Base-by-base conservation (phyloP, 2,797 vertebrate genomes). In the Parambassis ranga region DNA sequence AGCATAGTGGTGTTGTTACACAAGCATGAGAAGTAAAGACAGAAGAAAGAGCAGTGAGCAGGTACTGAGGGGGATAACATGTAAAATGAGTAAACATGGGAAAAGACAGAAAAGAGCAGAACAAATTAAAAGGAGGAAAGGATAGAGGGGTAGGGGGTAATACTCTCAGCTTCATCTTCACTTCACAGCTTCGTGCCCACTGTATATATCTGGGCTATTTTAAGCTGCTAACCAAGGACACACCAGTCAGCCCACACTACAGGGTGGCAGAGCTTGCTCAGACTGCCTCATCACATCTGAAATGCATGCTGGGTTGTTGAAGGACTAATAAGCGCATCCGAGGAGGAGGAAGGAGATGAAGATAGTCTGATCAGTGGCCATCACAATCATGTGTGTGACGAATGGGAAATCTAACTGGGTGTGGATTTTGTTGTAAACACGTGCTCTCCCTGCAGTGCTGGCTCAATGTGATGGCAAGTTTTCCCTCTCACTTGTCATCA, bases 301-400 rank as follows among this genome's bases (percentile, higher is more conserved):
- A 81, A 82, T 75, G 66, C 82, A 81, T 62, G 81, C 81, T 79
- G 83, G 74, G 75, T 67, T 67, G 69, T n/a, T 51, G 79, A 82
- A 79, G 60, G 32, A 71, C 77, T 85, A 84, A 84, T 61, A 69
- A 67, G 73, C 49, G 7, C 49, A 61, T 70, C 51, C 3, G 30
- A 59, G 50, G 60, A 70, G 57, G 47, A 67, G 38, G 57, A 69
- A 71, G 39, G 67, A 72, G 63, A 71, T 55, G 52, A 82, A 48
- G 56, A 56, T 63, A 4, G 49, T 66, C 52, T 62, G 73, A 80
- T 77, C 71, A 64, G 61, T 53, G 48, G 50, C 66, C 42, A 44
- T 77, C 58, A 49, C 50, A 42, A 26, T 59, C 13, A 32, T 16
- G 62, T 55, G 67, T 46, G 49, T 49, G 70, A 76, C 78, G 80